Evolutionary conservation across 2,113 vertebrate genomes (phyloP).

Genomic region (Etheostoma spectabile): DNA sequence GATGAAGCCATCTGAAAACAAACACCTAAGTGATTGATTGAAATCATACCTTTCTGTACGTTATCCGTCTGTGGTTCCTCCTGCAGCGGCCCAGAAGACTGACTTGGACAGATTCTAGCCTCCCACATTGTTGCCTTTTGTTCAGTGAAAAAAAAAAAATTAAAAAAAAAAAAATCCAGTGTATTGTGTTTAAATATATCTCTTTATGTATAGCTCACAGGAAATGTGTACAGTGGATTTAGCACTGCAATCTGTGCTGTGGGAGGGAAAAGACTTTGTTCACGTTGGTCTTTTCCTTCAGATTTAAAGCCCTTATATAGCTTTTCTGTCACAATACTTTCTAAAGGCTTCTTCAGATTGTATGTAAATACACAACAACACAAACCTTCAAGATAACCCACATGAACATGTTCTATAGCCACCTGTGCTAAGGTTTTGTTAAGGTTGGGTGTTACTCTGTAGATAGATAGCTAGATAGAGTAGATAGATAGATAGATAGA

Average conservation of each 20-base stretch:
- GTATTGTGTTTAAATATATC: slow-evolving; percentile 58
- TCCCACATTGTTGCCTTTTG: slow-evolving; percentile 51
- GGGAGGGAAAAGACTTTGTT: slow-evolving; percentile 35
- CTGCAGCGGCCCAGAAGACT: slow-evolving; percentile 2
- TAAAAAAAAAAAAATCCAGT: not conserved
- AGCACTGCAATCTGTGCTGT: slow-evolving; percentile 27
- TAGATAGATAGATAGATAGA: no score
- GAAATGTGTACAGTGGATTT: slow-evolving; percentile 43
- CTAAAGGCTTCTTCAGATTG: not conserved
- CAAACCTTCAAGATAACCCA: not conserved
- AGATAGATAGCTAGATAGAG: no score
- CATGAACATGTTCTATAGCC: not conserved
- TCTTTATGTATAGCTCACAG: slow-evolving; percentile 21
- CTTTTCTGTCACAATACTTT: slow-evolving; percentile 1
- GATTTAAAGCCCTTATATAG: slow-evolving; percentile 32
- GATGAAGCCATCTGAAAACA: not conserved
- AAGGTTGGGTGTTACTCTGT: not conserved
- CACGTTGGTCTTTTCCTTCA: slow-evolving; percentile 1
- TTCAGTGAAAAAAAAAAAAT: slow-evolving; percentile 14
- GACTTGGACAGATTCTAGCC: not conserved
- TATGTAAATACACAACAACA: slow-evolving; percentile 8
- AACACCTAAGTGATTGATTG: not conserved
- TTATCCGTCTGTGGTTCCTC: slow-evolving; percentile 14
- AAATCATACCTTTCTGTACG: slow-evolving; percentile 11
- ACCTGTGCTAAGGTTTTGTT: no score